These are phyloP conservation scores for Bombyx mori DNA, from an alignment of 1,140 invertebrate species.

Conservation along the genomic window DNA sequence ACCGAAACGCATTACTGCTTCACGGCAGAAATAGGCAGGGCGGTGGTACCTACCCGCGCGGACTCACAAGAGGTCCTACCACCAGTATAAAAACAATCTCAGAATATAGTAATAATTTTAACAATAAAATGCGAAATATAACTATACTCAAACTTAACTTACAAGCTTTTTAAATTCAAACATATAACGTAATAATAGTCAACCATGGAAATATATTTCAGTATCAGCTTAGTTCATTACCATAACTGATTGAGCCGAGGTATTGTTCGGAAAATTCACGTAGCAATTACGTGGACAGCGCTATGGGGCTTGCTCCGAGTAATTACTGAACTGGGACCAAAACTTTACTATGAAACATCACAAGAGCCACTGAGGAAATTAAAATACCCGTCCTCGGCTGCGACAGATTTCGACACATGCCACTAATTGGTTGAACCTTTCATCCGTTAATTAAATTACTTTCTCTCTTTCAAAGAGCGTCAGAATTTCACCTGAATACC, in stretches of 20 bases:
- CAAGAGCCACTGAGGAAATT: constrained; percentile 26
- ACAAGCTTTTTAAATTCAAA: background rate
- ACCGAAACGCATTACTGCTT: too few relatives aligned
- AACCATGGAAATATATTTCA: background rate
- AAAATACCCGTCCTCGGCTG: constrained; percentile 30
- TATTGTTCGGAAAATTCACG: constrained; percentile 41
- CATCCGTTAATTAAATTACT: constrained; percentile 10
- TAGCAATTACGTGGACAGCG: constrained; percentile 29
- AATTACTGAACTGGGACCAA: constrained; percentile 43
- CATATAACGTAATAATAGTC: background rate
- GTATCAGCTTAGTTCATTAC: constrained; percentile 37
- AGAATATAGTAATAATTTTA: too few relatives aligned
- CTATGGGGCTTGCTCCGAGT: constrained; percentile 18
- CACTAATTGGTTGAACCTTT: constrained; percentile 37
- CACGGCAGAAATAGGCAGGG: too few relatives aligned
- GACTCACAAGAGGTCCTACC: too few relatives aligned
- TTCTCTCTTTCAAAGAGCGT: background rate
- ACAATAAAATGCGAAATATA: too few relatives aligned
- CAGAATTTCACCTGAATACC: background rate
- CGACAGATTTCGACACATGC: constrained; percentile 38
- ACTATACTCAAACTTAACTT: too few relatives aligned
- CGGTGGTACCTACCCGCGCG: too few relatives aligned
- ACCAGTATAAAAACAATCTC: too few relatives aligned
- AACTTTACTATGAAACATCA: constrained; percentile 36
- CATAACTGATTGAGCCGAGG: constrained; percentile 55